phyloP scores from a whole-genome alignment of 2,113 vertebrate genomes.

The Clinocottus analis region DNA sequence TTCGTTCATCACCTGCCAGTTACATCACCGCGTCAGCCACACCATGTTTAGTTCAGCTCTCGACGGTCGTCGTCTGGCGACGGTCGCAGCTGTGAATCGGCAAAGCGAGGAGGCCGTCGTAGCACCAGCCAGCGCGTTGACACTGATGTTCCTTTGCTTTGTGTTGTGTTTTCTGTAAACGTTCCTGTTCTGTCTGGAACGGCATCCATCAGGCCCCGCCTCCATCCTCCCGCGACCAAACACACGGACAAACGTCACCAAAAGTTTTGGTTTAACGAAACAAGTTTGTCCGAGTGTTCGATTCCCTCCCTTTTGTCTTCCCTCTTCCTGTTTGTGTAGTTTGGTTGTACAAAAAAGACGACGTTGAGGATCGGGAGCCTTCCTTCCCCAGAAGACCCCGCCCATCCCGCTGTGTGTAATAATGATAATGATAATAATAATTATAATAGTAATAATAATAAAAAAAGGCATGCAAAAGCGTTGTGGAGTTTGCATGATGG shows the following conservation, averaged over 20 bases:
- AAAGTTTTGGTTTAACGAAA: not conserved
- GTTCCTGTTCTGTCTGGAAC: slow-evolving; percentile 22
- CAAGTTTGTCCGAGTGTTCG: slow-evolving; percentile 13
- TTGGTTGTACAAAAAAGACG: slow-evolving; percentile 62
- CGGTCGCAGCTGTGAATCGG: not conserved
- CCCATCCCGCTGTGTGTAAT: slow-evolving; percentile 58
- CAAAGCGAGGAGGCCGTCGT: slow-evolving; percentile 33
- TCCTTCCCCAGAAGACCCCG: slow-evolving; percentile 29
- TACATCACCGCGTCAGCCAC: not conserved
- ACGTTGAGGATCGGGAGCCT: slow-evolving; percentile 33
- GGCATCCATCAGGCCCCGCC: slow-evolving; percentile 13
- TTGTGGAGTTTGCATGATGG: slow-evolving; percentile 85
- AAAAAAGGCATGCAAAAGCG: slow-evolving; percentile 82
- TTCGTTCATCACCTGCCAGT: not conserved
- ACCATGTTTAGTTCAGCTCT: not conserved
- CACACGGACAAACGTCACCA: slow-evolving; percentile 28
- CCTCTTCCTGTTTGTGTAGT: slow-evolving; percentile 62
- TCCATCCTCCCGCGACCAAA: slow-evolving; percentile 3
- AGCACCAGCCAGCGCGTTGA: slow-evolving; percentile 71
- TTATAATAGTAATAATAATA: not conserved
- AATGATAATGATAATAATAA: slow-evolving; percentile 36
- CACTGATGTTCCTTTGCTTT: slow-evolving; percentile 36
- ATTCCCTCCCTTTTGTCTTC: slow-evolving; percentile 30
- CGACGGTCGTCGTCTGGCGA: slow-evolving; percentile 6
- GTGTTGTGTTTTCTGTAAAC: slow-evolving; percentile 47